A percentile compares a stretch with the other conserved stretches of the same genome.
Conservation (phyloP, 2,797 vertebrate genomes). For the Myotis planiceps region DNA sequence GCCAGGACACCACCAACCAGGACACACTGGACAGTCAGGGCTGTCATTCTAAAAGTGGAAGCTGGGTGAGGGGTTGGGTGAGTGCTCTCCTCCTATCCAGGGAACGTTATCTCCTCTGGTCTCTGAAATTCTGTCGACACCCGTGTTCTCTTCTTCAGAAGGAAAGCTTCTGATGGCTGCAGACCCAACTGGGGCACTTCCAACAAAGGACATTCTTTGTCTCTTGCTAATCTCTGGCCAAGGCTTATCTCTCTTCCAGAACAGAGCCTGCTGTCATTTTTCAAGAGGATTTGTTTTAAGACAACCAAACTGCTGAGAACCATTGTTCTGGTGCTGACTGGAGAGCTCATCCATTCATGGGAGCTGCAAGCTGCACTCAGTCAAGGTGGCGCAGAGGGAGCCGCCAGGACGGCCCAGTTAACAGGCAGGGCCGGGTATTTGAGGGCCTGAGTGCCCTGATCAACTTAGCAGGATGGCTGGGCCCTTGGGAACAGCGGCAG, state of each 20-base stretch:
- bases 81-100: neutral
- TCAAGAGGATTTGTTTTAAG: constrained; percentile 33
- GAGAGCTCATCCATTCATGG: neutral
- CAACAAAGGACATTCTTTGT: neutral
- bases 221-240: neutral
- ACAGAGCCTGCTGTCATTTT: neutral
- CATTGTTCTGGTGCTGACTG: neutral
- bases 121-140: neutral
- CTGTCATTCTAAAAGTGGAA: neutral
- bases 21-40: neutral
- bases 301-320: neutral
- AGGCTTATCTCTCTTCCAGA: neutral
- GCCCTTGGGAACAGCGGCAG: constrained; percentile 31
- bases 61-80: too few relatives aligned
- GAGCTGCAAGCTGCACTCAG: neutral
- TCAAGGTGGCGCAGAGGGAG: neutral
- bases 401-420: neutral
- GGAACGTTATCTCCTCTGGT: neutral
- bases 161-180: neutral
- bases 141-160: neutral
- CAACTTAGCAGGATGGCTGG: constrained; percentile 27
- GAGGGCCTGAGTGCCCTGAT: constrained; percentile 35
- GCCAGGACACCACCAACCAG: neutral
- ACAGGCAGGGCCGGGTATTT: neutral
- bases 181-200: neutral